Evolutionary conservation across 2,113 vertebrate genomes (phyloP), one percentile per base, ranked within the genome.

Genomic region (Brevimyrus niger): DNA sequence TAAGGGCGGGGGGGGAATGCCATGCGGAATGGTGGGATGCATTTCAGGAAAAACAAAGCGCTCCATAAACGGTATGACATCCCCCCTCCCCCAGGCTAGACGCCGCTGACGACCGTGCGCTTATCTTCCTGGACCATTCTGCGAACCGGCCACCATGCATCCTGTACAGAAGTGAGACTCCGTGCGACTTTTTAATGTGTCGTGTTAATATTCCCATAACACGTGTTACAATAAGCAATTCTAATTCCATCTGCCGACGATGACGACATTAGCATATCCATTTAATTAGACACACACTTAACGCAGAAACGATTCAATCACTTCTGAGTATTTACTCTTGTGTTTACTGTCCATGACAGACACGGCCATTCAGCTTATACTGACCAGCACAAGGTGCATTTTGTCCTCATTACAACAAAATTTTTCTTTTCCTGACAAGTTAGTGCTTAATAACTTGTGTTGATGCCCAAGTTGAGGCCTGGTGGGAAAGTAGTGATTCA

Each of bases 201-300:
- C 96, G 95, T 97, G 96, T 97, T 96, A 97, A 97, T 97, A 97
- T 97, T 97, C 97, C 97, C 96, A 97, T 97, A 98, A 98, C 98
- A 97, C 97, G 97, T 97, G 97, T 98, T 98, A 97, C 97, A 98
- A 97, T 98, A 98, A 98, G 98, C 97, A 96, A 98, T 98, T 98
- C 97, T 97, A 98, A 98, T 98, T 98, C 97, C 97, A 98, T 99
- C 98, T 99, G 97, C 98, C 98, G 98, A 98, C 97, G 97, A 98
- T 98, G 97, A 98, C 98, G 97, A 97, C 98, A 99, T 99, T 99
- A 98, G 97, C 98, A 98, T 99, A 98, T 97, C 97, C 97, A 97
- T 97, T 99, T 99, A 99, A 99, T 99, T 99, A 99, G 98, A 96
- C 94, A 95, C 95, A 95, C 93, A 96, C 97, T 98, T 97, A 97